A percentile compares a stretch with the other conserved stretches of the same genome.
Evolutionary conservation across 1,140 invertebrate species (phyloP).

Genomic region (Hormaphis cornu): DNA sequence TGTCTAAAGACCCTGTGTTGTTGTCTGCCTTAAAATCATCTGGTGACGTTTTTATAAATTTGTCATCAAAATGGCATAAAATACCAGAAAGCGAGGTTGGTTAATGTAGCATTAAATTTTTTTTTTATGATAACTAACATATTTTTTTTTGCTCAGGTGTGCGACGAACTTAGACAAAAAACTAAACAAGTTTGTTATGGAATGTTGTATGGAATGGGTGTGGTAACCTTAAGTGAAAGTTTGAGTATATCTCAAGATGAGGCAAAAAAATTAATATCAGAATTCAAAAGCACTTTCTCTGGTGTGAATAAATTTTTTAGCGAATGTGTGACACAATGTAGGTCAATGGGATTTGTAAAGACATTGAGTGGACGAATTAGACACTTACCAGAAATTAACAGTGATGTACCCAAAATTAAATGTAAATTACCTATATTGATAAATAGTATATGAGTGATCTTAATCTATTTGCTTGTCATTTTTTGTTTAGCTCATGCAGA

Average conservation of each 20-base stretch:
- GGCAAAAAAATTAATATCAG: constrained; percentile 66
- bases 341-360: constrained; percentile 64
- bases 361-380: constrained; percentile 72
- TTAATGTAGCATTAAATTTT: not conserved
- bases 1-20: constrained; percentile 69
- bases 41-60: constrained; percentile 77
- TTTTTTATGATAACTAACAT: not conserved
- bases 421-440: constrained; percentile 43
- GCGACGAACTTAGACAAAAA: constrained; percentile 64
- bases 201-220: constrained; percentile 95
- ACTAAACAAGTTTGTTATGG: constrained; percentile 94
- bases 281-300: constrained; percentile 76
- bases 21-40: constrained; percentile 48
- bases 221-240: constrained; percentile 69
- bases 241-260: constrained; percentile 71
- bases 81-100: constrained; percentile 52
- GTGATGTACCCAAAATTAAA: constrained; percentile 49
- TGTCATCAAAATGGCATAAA: constrained; percentile 74
- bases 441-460: not conserved
- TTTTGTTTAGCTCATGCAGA: constrained; percentile 65
- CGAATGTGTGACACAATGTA: constrained; percentile 58
- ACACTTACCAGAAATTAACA: constrained; percentile 67
- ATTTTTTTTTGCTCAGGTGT: constrained; percentile 48
- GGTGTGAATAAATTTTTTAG: constrained; percentile 55
- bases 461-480: constrained; percentile 23